Conservation (phyloP, 2,888 invertebrate genomes). For the Cantharis rustica region DNA sequence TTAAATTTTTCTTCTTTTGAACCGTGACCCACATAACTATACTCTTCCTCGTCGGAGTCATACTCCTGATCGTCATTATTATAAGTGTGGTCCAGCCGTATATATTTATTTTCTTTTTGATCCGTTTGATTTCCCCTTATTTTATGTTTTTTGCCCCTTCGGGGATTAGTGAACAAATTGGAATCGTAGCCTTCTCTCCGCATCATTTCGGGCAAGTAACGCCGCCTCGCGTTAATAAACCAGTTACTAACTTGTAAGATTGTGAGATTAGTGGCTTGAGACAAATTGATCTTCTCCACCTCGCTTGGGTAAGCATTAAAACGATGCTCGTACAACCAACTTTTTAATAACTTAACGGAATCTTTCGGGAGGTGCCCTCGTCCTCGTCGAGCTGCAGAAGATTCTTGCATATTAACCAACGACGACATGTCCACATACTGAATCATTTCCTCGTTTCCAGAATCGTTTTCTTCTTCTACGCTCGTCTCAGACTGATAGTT, state of each 20-base stretch:
- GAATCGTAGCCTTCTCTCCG: constrained; percentile 54
- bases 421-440: constrained; percentile 37
- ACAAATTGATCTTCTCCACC: constrained; percentile 53
- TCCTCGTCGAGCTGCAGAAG: constrained; percentile 42
- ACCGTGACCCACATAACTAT: constrained; percentile 31
- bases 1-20: constrained; percentile 48
- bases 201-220: constrained; percentile 56
- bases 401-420: constrained; percentile 32
- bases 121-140: constrained; percentile 40
- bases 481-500: constrained; percentile 25
- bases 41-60: constrained; percentile 44
- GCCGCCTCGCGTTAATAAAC: constrained; percentile 54
- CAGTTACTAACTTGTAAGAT: constrained; percentile 56
- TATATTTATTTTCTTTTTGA: constrained; percentile 45
- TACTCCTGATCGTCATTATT: constrained; percentile 43
- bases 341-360: constrained; percentile 53
- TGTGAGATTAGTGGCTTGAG: constrained; percentile 54
- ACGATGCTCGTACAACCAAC: constrained; percentile 55
- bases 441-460: constrained; percentile 37
- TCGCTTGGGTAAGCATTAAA: constrained; percentile 56
- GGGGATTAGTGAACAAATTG: constrained; percentile 53
- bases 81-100: constrained; percentile 34
- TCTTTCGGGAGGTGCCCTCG: constrained; percentile 55
- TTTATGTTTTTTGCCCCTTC: constrained; percentile 46
- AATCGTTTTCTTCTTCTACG: constrained; percentile 37